Base-by-base conservation (phyloP, 2,888 invertebrate species). In the Slavum lentiscoides region DNA sequence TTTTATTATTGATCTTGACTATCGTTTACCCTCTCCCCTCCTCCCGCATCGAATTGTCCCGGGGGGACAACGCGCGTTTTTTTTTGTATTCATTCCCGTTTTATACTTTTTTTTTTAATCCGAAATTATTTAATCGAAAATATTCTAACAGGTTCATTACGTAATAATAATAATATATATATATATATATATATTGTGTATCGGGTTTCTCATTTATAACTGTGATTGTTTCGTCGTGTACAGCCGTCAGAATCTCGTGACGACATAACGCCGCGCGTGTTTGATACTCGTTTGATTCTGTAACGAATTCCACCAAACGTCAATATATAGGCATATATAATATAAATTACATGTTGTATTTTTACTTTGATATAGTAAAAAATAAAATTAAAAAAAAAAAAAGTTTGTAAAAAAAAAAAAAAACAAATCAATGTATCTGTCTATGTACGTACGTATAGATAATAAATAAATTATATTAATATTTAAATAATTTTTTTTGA, bases 401-500 rank as follows among this genome's bases (percentile, higher is more conserved):
- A 53, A n/a, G n/a, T n/a, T n/a, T n/a, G n/a, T n/a, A n/a, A n/a
- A 53, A 49, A 4, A 62, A 62, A 19, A n/a, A 62, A 23, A 49
- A 9, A 74, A 74, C 19, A 23, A 75, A 74, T 66, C 55, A 55
- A 66, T 58, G 74, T 74, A 74, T 74, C 74, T 74, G 66, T 55
- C 30, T 5, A 4, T 6, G 30, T 17, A 62, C 23, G 30, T 37
- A 64, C 11, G 3, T 11, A 61, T 73, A 59, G 58, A 75, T 67
- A 67, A 59, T 59, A 68, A 75, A 75, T 75, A 75, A 75, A 75
- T 75, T 75, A 75, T 75, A 75, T 67, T 68, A 68, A 75, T 75
- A 75, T 75, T 75, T 75, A 75, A 75, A 58, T 49, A 9, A 43
- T 43, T 43, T 43, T 43, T 43, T 43, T 43, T 43, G 39, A 39